A percentile compares a stretch with the other conserved stretches of the same genome.
These are phyloP conservation scores for Tympanoctomys barrerae DNA, from an alignment of 2,797 vertebrate species.

Conservation along the genomic window DNA sequence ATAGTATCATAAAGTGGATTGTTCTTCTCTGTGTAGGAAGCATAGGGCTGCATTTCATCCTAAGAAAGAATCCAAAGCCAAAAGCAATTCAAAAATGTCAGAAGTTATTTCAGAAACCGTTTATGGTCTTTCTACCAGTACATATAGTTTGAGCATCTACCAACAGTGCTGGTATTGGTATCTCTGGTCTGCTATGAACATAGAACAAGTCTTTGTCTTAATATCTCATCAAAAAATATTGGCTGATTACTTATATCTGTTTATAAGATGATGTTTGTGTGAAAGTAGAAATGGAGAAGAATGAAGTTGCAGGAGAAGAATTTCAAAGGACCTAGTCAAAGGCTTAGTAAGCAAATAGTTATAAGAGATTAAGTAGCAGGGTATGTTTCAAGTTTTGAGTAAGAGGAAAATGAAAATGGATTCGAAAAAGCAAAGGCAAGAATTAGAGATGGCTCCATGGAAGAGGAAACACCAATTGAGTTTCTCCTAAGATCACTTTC, in stretches of 20 bases:
- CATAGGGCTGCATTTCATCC: conserved; percentile 88
- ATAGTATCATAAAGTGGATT: conserved; percentile 87
- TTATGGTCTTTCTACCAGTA: not conserved
- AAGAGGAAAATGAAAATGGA: not conserved
- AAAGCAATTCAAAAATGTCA: conserved; percentile 64
- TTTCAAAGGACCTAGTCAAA: conserved; percentile 39
- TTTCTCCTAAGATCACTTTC: not conserved
- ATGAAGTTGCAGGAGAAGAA: not conserved
- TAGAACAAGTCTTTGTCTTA: not conserved
- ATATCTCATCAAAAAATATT: not conserved
- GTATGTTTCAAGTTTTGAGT: not conserved
- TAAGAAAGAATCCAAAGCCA: conserved; percentile 82
- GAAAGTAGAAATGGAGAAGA: fast-evolving
- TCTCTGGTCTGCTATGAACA: not conserved
- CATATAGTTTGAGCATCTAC: not conserved
- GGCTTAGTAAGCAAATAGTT: not conserved
- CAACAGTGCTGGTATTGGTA: not conserved
- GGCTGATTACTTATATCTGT: not conserved
- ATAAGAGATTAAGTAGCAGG: not conserved
- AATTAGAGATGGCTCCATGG: not conserved
- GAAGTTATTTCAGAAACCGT: not conserved
- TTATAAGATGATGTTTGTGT: not conserved
- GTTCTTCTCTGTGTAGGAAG: conserved; percentile 87
- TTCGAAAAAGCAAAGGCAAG: not conserved
- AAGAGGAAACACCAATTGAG: not conserved